These are phyloP conservation scores for Meda fulgida DNA, from an alignment of 2,797 vertebrate genomes.

Conservation along the genomic window DNA sequence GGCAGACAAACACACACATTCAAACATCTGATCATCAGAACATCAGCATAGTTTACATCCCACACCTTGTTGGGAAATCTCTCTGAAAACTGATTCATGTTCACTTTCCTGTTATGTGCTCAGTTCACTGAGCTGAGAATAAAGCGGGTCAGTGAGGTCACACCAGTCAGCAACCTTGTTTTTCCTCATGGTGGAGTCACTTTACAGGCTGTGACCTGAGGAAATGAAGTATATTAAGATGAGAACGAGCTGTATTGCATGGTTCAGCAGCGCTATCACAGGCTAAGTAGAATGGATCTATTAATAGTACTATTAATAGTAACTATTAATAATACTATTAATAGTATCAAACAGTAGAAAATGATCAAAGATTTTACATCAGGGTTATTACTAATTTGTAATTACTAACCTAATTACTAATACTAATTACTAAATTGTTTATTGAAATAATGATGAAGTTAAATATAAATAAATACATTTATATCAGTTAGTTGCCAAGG, in stretches of 20 bases:
- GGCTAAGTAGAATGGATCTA: neutral
- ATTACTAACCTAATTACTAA: no score
- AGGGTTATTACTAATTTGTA: neutral
- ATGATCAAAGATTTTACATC: neutral
- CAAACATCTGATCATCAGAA: slow-evolving; percentile 29
- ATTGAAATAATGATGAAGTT: neutral
- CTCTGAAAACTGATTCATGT: slow-evolving; percentile 1
- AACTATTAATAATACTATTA: no score
- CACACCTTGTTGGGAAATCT: neutral
- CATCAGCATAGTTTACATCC: slow-evolving; percentile 34
- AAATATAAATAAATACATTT: neutral
- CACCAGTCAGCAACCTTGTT: neutral
- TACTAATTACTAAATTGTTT: neutral
- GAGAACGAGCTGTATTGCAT: neutral
- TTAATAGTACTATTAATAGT: no score
- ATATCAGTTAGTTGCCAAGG: neutral
- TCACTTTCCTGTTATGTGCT: slow-evolving; percentile 27
- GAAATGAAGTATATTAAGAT: slow-evolving; percentile 1
- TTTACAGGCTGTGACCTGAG: neutral
- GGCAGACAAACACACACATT: slow-evolving; percentile 31
- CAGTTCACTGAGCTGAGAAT: slow-evolving; percentile 1
- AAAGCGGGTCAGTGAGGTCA: slow-evolving; percentile 3
- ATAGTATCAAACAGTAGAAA: neutral
- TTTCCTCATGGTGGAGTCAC: neutral
- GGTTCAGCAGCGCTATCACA: neutral